Conservation (phyloP, 2,797 vertebrate species). For the Clarias platycephalus region DNA sequence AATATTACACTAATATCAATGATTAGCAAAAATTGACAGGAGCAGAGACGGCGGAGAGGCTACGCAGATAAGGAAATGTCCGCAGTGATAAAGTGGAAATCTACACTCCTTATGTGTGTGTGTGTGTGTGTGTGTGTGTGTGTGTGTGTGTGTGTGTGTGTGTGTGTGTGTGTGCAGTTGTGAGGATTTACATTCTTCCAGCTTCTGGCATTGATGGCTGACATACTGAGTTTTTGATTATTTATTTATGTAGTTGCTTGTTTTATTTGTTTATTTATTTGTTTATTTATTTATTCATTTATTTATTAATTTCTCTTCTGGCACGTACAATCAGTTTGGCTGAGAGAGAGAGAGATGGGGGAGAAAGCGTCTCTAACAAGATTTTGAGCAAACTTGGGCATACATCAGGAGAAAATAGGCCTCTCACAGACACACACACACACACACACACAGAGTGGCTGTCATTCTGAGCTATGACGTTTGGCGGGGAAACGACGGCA, state of each 20-base stretch:
- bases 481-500: constrained; percentile 55
- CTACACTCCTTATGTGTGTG: background rate
- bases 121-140: constrained; percentile 3
- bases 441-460: constrained; percentile 30
- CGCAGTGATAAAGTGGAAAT: background rate
- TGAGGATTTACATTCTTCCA: background rate
- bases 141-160: constrained; percentile 12
- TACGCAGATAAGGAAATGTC: background rate
- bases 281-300: too few species aligned
- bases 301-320: background rate
- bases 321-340: background rate
- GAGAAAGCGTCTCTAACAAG: constrained; percentile 62
- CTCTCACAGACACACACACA: background rate
- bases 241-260: constrained; percentile 11
- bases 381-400: constrained; percentile 66
- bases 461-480: constrained; percentile 62
- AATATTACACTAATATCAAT: too few species aligned
- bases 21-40: background rate
- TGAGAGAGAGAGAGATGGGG: constrained; percentile 8
- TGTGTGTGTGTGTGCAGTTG: background rate
- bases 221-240: constrained; percentile 1
- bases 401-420: constrained; percentile 61
- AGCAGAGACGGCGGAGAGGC: background rate
- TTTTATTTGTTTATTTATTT: constrained; percentile 20
- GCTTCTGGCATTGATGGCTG: background rate